Base-by-base conservation (phyloP, 2,797 vertebrate genomes). In the Clarias laeviceps region DNA sequence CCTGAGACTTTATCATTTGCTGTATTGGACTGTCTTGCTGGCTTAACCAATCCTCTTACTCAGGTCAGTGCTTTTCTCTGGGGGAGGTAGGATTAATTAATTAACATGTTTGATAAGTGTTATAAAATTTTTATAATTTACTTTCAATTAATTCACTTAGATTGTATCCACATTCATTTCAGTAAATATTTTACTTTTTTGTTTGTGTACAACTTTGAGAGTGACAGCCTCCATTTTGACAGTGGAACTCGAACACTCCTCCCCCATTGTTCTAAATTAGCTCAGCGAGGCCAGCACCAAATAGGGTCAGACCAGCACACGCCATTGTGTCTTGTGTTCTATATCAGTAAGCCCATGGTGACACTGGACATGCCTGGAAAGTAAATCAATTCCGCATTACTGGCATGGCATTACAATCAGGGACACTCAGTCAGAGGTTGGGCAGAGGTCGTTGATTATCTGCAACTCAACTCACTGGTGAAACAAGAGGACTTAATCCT, bases 1-100 rank as follows among this genome's bases (percentile, higher is more conserved):
- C 95, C 76, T 99, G 93, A 0, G 93, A 29, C 54, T 20, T 77
- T 32, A 56, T 9, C 17, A 57, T 32, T 56, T 54, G 15, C 1
- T 56, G 2, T 57, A 32, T 56, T 12, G 27, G 54, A 76, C 27
- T 89, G 94, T 96, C 94, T 99, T 99, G 64, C 96, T 96, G 0
- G 93, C 95, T 85, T 96, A 92, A 85, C 96, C 90, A 84, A 99
- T 95, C 89, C 99, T 97, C 70, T 98, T 97, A 0, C 96, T 95
- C 89, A 99, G 94, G 85, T 99, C 98, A 37, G 9, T 32, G 2
- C 29, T 97, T 92, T 99, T 97, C 91, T 98, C 98, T 99, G 92
- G 12, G 50, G 2, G 12, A 14, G 50, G 50, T 2, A 12, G 50
- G 12, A 14, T 45, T 45, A 54, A 50, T 50, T 50, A 50, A 54